These are phyloP conservation scores for Archips crataeganus DNA, from an alignment of 2,888 invertebrate genomes.

Conservation along the genomic window DNA sequence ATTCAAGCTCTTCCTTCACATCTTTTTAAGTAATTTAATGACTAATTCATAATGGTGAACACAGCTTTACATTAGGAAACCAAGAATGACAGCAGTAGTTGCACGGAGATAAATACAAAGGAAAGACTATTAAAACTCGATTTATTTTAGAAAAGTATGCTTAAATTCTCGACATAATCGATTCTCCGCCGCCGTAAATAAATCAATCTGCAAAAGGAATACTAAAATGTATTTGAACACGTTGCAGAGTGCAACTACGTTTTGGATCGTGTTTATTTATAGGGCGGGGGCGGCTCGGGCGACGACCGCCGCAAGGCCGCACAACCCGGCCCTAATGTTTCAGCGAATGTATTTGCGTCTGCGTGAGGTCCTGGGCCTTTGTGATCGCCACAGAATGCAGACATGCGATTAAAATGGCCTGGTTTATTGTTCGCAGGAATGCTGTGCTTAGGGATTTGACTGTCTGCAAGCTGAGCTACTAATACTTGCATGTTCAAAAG, in stretches of 20 bases:
- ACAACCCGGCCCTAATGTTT: conserved; percentile 46
- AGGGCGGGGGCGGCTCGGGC: conserved; percentile 60
- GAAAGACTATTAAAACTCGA: background rate
- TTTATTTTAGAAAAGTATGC: background rate
- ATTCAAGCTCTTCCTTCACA: background rate
- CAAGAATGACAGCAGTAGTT: background rate
- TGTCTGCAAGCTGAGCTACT: background rate
- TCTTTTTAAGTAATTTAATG: background rate
- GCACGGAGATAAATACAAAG: background rate
- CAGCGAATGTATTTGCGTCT: conserved; percentile 41
- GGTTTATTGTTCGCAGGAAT: conserved; percentile 24
- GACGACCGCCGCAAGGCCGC: conserved; percentile 56
- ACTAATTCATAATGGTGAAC: background rate
- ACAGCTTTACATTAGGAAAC: background rate
- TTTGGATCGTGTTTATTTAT: conserved; percentile 77
- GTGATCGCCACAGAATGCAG: conserved; percentile 37
- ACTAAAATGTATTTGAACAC: conserved; percentile 44
- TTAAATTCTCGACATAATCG: conserved; percentile 17
- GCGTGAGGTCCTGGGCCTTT: conserved; percentile 39
- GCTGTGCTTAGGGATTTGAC: conserved; percentile 14
- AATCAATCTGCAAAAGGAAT: conserved; percentile 63
- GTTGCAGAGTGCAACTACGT: conserved; percentile 67
- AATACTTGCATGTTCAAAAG: background rate
- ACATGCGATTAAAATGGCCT: conserved; percentile 33
- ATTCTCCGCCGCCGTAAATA: conserved; percentile 36